A percentile compares a stretch with the other conserved stretches of the same genome.
Evolutionary conservation across 2,888 invertebrate genomes (phyloP).

Genomic region (Mechanitis mazaeus): DNA sequence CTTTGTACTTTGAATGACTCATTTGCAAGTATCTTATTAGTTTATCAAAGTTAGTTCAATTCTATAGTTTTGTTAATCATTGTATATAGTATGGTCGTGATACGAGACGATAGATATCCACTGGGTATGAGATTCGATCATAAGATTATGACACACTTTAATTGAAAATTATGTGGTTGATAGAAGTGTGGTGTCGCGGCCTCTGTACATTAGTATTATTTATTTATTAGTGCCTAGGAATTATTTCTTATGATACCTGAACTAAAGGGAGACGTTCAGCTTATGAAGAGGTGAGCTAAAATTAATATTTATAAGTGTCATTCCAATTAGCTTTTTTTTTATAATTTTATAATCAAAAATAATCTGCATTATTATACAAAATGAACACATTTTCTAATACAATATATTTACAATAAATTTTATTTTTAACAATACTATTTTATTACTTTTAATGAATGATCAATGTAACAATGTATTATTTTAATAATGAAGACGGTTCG

Average conservation of each 20-base stretch:
- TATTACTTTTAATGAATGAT: background rate
- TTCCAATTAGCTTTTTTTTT: slow-evolving; percentile 37
- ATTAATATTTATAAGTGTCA: slow-evolving; percentile 25
- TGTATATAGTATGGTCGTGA: too few species aligned
- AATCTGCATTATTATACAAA: slow-evolving; percentile 13
- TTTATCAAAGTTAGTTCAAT: too few species aligned
- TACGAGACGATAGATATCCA: too few species aligned
- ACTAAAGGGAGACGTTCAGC: slow-evolving; percentile 7
- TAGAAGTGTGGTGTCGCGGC: slow-evolving; percentile 34
- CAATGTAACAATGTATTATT: background rate
- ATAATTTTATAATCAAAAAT: slow-evolving; percentile 10
- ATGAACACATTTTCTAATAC: slow-evolving; percentile 4
- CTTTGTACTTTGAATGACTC: too few species aligned
- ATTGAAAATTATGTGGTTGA: background rate
- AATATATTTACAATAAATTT: slow-evolving; percentile 8
- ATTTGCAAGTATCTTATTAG: too few species aligned
- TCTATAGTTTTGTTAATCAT: too few species aligned
- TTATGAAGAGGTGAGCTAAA: background rate
- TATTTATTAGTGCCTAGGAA: slow-evolving; percentile 71
- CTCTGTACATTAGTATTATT: slow-evolving; percentile 72
- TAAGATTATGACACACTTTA: too few species aligned
- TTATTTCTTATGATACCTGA: slow-evolving; percentile 56
- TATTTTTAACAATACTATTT: too few species aligned
- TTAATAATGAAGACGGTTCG: background rate
- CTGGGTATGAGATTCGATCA: too few species aligned